phyloP scores from a whole-genome alignment of 2,113 vertebrate genomes.

The Petroica traversi region DNA sequence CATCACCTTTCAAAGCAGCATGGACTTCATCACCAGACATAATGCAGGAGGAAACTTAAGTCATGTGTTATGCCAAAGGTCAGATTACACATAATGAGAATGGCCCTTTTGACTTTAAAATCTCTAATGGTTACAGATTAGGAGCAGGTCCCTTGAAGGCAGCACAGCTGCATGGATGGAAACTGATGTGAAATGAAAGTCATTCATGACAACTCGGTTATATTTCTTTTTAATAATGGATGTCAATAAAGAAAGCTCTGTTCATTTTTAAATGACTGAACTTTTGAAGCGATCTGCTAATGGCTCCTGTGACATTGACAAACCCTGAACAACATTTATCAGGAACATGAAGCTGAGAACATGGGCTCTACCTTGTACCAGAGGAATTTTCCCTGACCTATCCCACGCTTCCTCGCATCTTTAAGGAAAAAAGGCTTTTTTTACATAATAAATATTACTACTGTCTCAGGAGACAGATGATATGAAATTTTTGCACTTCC shows the following conservation, averaged over 20 bases:
- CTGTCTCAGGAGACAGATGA: conserved; percentile 34
- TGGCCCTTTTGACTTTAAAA: conserved; percentile 26
- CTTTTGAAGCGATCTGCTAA: conserved; percentile 44
- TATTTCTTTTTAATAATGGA: conserved; percentile 44
- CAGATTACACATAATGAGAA: conserved; percentile 51
- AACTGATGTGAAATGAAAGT: conserved; percentile 51
- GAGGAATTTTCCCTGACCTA: background rate
- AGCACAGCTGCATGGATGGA: background rate
- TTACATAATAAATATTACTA: conserved; percentile 55
- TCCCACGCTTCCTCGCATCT: background rate
- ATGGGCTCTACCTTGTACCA: background rate
- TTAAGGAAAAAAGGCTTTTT: background rate
- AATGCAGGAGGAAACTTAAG: conserved; percentile 44
- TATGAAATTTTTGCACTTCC: conserved; percentile 47
- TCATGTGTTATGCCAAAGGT: conserved; percentile 32
- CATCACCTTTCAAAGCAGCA: background rate
- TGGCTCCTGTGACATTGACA: conserved; percentile 39
- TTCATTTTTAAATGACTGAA: conserved; percentile 56
- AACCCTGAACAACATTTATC: conserved; percentile 48
- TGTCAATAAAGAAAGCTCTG: conserved; percentile 31
- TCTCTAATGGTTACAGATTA: conserved; percentile 36
- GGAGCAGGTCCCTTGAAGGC: conserved; percentile 15
- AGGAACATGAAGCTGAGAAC: conserved; percentile 17
- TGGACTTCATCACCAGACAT: background rate
- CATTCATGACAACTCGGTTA: conserved; percentile 13